Evolutionary conservation across 2,888 invertebrate genomes (phyloP), one percentile per base, ranked within the genome.

Genomic region (Congeria kusceri): DNA sequence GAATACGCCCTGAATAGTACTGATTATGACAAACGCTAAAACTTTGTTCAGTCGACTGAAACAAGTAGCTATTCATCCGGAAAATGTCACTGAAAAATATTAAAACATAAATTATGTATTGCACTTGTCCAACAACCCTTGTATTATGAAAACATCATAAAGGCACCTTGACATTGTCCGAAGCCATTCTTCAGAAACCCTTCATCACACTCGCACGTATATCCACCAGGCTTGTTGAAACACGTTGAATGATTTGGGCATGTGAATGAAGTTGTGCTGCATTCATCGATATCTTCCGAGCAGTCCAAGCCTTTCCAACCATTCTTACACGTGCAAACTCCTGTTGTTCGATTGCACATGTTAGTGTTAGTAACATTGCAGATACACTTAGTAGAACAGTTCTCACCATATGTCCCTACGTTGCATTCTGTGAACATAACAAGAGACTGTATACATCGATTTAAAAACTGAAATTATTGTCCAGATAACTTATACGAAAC

Each of bases 231-330:
- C 11, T 57, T 72, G 32, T 85, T 68, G 1, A 63, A 39, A 53
- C 85, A 85, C 0, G 29, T 39, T 13, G 85, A 80, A 29, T 78
- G 64, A 0, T 20, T 27, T 0, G 78, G 68, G 61, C 85, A 85
- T 3, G 44, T 39, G 11, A 15, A 13, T 15, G 61, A 23, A 13
- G 61, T 66, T 9, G 53, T 15, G n/a, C 23, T 29, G 62, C 80
- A 80, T 61, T 80, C 80, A 46, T 77, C 27, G 3, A 76, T 64
- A 44, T 80, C 44, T 3, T 9, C 29, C 0, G 39, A 28, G 69
- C 80, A 80, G 4, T 2, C 29, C 0, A 47, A 20, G 2, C 76
- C 80, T 29, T 46, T 47, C 76, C 73, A 76, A 9, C 80, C 80
- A 15, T 61, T 18, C 9, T 66, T 62, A 46, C 80, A 80, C 57